Evolutionary conservation across 2,888 invertebrate genomes (phyloP).

Genomic region (Oligia fasciuncula): DNA sequence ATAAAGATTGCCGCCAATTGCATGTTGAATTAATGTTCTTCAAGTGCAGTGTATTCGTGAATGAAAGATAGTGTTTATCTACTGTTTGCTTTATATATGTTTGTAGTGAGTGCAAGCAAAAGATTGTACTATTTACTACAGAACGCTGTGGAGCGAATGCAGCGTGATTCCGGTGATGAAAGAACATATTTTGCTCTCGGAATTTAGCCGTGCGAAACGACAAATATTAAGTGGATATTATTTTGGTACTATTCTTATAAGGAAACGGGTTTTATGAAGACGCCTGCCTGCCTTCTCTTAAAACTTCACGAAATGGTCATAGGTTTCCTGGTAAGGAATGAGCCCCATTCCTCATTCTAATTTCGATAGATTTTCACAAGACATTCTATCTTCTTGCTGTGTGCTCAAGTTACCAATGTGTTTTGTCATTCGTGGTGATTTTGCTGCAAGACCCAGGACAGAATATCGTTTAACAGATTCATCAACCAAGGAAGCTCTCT

Average conservation of each 20-base stretch:
- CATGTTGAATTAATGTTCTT: slow-evolving; percentile 9
- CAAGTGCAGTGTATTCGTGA: slow-evolving; percentile 41
- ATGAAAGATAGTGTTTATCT: slow-evolving; percentile 56
- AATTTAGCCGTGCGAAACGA: neutral
- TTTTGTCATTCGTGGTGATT: neutral
- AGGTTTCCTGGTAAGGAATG: neutral
- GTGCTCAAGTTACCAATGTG: neutral
- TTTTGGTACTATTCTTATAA: neutral
- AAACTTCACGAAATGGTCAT: neutral
- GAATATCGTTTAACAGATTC: neutral
- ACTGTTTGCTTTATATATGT: slow-evolving; percentile 38
- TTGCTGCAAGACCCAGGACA: neutral
- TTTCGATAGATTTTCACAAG: neutral
- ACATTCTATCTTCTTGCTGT: neutral
- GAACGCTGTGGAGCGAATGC: neutral
- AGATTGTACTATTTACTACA: slow-evolving; percentile 30
- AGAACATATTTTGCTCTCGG: neutral
- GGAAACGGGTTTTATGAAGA: neutral
- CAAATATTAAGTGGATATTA: neutral
- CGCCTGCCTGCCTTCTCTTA: neutral
- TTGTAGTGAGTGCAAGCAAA: slow-evolving; percentile 1
- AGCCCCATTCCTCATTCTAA: too few relatives aligned
- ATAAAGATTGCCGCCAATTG: slow-evolving; percentile 14
- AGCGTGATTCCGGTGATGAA: neutral
- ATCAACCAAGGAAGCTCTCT: neutral